These are phyloP conservation scores for Chanos chanos DNA, from an alignment of 2,797 vertebrate genomes.

Conservation along the genomic window DNA sequence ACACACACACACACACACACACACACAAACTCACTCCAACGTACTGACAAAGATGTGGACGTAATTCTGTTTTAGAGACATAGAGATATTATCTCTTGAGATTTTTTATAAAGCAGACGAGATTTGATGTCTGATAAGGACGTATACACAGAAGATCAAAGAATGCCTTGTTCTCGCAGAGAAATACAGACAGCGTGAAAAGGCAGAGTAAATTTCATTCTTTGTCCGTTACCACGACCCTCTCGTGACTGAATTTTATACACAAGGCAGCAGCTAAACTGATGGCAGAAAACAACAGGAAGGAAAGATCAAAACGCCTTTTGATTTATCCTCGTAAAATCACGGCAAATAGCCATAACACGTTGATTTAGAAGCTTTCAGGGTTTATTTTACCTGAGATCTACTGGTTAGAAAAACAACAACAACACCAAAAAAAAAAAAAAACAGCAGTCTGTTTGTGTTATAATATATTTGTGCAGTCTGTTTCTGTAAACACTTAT, in stretches of 20 bases:
- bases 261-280: slow-evolving; percentile 39
- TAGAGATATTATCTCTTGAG: slow-evolving; percentile 40
- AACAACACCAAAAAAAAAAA: no score
- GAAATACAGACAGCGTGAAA: slow-evolving; percentile 36
- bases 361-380: slow-evolving; percentile 20
- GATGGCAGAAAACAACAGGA: slow-evolving; percentile 9
- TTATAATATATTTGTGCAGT: slow-evolving; percentile 17
- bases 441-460: slow-evolving; percentile 21
- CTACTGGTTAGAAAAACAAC: slow-evolving; percentile 9
- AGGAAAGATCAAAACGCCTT: slow-evolving; percentile 14
- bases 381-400: not conserved
- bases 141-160: slow-evolving; percentile 66
- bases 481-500: slow-evolving; percentile 22
- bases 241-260: slow-evolving; percentile 48
- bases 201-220: slow-evolving; percentile 46
- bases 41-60: no score
- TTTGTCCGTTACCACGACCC: slow-evolving; percentile 40
- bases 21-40: no score
- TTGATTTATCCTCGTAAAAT: slow-evolving; percentile 30
- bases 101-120: slow-evolving; percentile 64
- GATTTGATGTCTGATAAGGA: slow-evolving; percentile 64
- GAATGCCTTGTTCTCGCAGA: slow-evolving; percentile 44
- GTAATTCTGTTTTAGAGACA: slow-evolving; percentile 23
- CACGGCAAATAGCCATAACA: slow-evolving; percentile 18
- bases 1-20: no score